Conservation (phyloP, 2,113 vertebrate species). For the Calidris pugnax region DNA sequence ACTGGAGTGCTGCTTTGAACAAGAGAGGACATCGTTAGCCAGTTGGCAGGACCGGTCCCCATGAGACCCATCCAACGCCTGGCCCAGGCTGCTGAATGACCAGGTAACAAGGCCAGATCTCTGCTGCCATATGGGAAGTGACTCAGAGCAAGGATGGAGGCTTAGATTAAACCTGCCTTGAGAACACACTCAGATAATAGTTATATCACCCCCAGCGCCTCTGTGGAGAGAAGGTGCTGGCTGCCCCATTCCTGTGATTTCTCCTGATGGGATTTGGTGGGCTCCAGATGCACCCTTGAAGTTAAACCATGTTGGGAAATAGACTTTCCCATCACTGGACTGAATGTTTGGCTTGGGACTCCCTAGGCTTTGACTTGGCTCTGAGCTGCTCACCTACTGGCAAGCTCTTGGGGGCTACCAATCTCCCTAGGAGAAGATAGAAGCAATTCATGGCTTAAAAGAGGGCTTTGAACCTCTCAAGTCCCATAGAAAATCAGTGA, state of each 20-base stretch:
- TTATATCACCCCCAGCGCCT: fast-evolving
- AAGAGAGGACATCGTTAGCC: neutral
- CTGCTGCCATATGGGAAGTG: neutral
- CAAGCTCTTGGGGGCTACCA: neutral
- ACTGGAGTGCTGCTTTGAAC: neutral
- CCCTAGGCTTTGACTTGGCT: neutral
- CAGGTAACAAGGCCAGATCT: neutral
- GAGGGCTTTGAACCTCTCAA: neutral
- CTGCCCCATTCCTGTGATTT: neutral
- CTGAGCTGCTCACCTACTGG: neutral
- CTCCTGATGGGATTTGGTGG: neutral
- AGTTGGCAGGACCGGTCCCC: neutral
- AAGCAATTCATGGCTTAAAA: neutral
- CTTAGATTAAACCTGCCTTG: neutral
- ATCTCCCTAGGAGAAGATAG: neutral
- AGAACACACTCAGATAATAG: neutral
- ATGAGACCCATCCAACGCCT: neutral
- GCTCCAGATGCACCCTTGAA: neutral
- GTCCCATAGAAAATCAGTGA: neutral
- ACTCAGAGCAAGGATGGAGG: neutral
- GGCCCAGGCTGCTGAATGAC: neutral
- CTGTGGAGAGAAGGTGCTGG: neutral
- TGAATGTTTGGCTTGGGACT: neutral
- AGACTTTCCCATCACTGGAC: fast-evolving
- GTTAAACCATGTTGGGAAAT: neutral